Conservation (phyloP, 2,888 invertebrate genomes). For the Oscheius sp. region DNA sequence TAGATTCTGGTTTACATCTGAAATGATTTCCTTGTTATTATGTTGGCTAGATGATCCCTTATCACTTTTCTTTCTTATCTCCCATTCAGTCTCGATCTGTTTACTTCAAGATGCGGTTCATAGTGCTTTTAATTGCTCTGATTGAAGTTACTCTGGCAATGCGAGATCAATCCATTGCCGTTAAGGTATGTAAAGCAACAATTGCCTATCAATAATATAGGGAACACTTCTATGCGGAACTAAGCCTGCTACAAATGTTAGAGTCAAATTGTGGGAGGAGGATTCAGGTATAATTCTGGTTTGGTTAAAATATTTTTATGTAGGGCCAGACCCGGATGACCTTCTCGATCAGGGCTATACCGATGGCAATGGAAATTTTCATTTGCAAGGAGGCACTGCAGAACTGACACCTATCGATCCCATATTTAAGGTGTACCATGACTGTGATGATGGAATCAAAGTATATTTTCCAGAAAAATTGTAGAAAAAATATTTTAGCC, state of each 20-base stretch:
- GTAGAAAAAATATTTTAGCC: conserved; percentile 30
- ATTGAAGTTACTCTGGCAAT: conserved; percentile 29
- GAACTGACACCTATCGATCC: conserved; percentile 58
- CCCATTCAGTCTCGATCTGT: background rate
- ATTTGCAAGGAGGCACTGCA: conserved; percentile 46
- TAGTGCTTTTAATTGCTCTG: background rate
- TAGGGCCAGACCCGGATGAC: conserved; percentile 44
- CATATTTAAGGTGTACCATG: conserved; percentile 59
- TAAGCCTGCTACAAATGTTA: conserved; percentile 44
- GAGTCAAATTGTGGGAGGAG: conserved; percentile 58
- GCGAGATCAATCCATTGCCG: conserved; percentile 57
- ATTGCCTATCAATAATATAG: background rate
- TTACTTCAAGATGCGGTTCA: conserved; percentile 9
- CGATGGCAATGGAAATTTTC: conserved; percentile 49
- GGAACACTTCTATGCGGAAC: conserved; percentile 49
- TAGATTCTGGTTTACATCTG: background rate
- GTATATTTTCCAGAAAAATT: background rate
- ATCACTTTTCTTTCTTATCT: background rate
- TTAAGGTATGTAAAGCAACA: conserved; percentile 17
- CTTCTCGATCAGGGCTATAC: conserved; percentile 60
- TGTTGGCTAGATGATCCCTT: background rate
- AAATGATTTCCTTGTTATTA: background rate
- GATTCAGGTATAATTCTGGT: no score
- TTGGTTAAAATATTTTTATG: background rate
- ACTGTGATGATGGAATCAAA: conserved; percentile 56